Evolutionary conservation across 1,140 invertebrate species (phyloP).

Genomic region (Drosophila nigromelanica): DNA sequence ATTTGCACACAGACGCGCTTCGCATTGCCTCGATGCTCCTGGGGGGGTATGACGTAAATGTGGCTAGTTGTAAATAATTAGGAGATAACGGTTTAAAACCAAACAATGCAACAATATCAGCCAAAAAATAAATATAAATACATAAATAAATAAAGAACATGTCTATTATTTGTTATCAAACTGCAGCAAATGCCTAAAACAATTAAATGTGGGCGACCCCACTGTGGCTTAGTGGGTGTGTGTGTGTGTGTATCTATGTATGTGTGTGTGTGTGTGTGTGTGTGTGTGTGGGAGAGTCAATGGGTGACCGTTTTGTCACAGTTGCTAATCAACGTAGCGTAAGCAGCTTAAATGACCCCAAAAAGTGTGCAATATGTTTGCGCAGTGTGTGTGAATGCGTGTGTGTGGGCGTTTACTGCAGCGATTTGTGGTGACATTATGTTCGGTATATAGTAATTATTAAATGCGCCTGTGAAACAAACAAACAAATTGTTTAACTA

Average conservation of each 20-base stretch:
- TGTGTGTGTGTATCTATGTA: too few relatives aligned
- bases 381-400: background rate
- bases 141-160: conserved; percentile 45
- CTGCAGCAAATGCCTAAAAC: conserved; percentile 49
- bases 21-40: background rate
- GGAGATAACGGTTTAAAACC: conserved; percentile 58
- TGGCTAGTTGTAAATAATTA: conserved; percentile 74
- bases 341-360: conserved; percentile 43
- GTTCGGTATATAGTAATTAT: conserved; percentile 45
- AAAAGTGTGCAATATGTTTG: conserved; percentile 52
- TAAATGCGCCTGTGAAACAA: conserved; percentile 36
- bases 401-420: conserved; percentile 23
- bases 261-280: too few relatives aligned
- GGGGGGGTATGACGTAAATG: conserved; percentile 27
- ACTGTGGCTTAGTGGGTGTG: background rate
- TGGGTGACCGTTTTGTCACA: conserved; percentile 23
- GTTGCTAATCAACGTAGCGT: conserved; percentile 44
- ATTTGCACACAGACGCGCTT: background rate
- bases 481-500: conserved; percentile 22
- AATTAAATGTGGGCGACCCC: conserved; percentile 27
- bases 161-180: conserved; percentile 72
- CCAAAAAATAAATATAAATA: conserved; percentile 10
- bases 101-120: conserved; percentile 43
- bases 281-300: too few relatives aligned
- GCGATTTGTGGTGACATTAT: conserved; percentile 51